Base-by-base conservation (phyloP, 2,888 invertebrate genomes). In the Drosophila infuscata region DNA sequence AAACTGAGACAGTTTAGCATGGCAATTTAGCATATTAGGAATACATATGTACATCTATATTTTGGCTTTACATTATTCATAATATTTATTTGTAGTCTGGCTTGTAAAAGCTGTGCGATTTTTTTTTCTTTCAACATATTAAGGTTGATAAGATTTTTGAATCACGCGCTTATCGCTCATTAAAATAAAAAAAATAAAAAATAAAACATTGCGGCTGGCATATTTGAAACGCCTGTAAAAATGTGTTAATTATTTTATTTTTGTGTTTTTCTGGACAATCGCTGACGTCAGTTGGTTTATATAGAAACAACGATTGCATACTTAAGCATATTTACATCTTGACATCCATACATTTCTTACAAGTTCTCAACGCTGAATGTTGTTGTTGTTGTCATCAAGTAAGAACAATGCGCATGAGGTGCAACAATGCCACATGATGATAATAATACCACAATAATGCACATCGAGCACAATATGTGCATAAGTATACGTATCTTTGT, bases 401-500 rank as follows among this genome's bases (percentile, higher is more conserved):
- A 48, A 73, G 69, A 76, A 80, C 81, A 83, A 84, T 74, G 75
- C 82, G 78, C 78, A 78, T 78, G 86, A 83, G 83, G 83, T 86
- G 81, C 83, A 86, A 83, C 83, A 86, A 89, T 76, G 84, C 78
- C 46, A 52, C 56, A 29, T 57, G 67, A 56, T 72, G 74, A 83
- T 75, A 88, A 85, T 81, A 75, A 74, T 82, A 71, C 70, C 73
- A 73, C 70, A 80, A 75, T 80, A 89, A 74, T 81, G 71, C 70
- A 71, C 20, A 57, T 62, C 61, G 46, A 66, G 69, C 59, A 63
- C 54, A 76, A 80, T 59, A 52, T 52, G 51, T 48, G 25, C 46
- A 48, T 3, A 25, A 32, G 20, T 7, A 51, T n/a, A 9, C 4
- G n/a, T 30, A 30, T 56, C 38, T 38, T 12, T 38, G n/a, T n/a